Conservation (phyloP, 2,888 invertebrate genomes). For the Calephelis perditalis region DNA sequence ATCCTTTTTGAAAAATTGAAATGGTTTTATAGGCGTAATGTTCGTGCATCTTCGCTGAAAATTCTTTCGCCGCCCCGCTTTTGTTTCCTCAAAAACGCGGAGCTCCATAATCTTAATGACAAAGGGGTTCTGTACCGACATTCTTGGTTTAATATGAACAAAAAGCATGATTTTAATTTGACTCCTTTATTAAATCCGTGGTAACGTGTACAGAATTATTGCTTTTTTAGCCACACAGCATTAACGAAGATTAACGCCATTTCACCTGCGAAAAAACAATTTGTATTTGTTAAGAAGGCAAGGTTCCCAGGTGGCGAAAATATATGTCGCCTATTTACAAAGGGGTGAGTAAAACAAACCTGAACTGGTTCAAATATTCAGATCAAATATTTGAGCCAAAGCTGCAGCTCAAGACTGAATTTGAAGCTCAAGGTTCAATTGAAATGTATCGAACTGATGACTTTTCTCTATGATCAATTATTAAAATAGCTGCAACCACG, state of each 20-base stretch:
- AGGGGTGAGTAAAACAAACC: no score
- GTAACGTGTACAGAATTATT: background rate
- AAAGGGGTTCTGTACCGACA: slow-evolving; percentile 4
- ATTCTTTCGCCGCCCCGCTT: slow-evolving; percentile 5
- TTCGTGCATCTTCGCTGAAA: slow-evolving; percentile 12
- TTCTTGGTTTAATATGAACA: slow-evolving; percentile 10
- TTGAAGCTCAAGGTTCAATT: no score
- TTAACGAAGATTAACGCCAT: background rate
- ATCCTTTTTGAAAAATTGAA: slow-evolving; percentile 6
- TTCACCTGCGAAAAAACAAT: background rate
- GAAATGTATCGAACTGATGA: no score
- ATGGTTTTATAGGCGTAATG: slow-evolving; percentile 8
- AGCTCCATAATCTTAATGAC: slow-evolving; percentile 9
- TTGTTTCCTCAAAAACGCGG: slow-evolving; percentile 7
- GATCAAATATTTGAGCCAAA: no score
- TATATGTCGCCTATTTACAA: no score
- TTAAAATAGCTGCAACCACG: background rate
- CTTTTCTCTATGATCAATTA: background rate
- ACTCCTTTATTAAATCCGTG: slow-evolving; percentile 7
- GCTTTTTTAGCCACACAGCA: background rate
- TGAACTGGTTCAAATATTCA: no score
- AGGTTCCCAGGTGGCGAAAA: no score
- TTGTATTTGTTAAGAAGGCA: background rate
- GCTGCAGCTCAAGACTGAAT: no score
- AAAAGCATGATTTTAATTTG: slow-evolving; percentile 6